Percentiles rank a stretch among this genome's conserved stretches.
Evolutionary conservation across 1,140 invertebrate genomes (phyloP).

Genomic region (Anadara kagoshimensis): DNA sequence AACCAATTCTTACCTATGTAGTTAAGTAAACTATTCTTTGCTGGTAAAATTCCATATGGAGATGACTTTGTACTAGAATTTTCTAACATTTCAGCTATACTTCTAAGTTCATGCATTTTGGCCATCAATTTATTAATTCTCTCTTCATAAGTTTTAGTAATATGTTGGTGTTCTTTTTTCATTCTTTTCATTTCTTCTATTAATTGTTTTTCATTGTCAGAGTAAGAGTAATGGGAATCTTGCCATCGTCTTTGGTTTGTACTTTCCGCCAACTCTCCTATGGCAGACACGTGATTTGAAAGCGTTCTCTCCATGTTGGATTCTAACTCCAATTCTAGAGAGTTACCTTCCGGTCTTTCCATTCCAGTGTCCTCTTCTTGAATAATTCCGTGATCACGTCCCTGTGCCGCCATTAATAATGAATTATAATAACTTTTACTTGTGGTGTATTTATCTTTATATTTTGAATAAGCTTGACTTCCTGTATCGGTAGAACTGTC

Average conservation of each 20-base stretch:
- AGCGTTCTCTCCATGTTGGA: constrained; percentile 2
- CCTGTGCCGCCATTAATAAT: constrained; percentile 28
- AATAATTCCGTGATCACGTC: constrained; percentile 52
- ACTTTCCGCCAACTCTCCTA: background rate
- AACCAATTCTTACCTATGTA: constrained; percentile 54
- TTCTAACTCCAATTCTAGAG: constrained; percentile 43
- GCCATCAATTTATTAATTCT: constrained; percentile 69
- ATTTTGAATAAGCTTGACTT: constrained; percentile 44
- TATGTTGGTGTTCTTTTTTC: constrained; percentile 67
- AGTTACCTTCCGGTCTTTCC: constrained; percentile 30
- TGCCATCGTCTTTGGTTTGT: constrained; percentile 40
- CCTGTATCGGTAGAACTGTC: constrained; percentile 57
- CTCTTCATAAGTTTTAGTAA: constrained; percentile 66
- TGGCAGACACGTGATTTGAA: constrained; percentile 10
- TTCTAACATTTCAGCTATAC: constrained; percentile 70
- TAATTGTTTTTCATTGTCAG: constrained; percentile 72
- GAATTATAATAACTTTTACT: constrained; percentile 12
- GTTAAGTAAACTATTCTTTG: constrained; percentile 53
- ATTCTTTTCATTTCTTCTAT: constrained; percentile 71
- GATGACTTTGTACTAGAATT: constrained; percentile 67
- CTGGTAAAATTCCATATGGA: constrained; percentile 61
- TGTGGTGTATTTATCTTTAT: constrained; percentile 38
- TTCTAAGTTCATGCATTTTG: constrained; percentile 69
- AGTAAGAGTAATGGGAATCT: constrained; percentile 60
- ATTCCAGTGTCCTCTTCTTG: constrained; percentile 51